Evolutionary conservation across 2,113 vertebrate genomes (phyloP).

Genomic region (Anoura caudifer): DNA sequence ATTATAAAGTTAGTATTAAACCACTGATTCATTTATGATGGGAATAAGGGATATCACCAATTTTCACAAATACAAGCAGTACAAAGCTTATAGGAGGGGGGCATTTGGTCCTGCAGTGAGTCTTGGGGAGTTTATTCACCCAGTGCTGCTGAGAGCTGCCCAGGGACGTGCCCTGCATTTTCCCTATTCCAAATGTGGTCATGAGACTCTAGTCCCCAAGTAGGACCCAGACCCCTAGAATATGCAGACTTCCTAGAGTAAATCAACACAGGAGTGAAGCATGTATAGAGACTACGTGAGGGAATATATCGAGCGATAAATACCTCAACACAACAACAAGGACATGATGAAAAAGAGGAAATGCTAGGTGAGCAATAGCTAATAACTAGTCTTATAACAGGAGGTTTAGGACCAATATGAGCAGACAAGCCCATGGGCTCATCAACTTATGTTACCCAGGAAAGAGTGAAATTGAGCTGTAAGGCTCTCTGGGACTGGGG

Average conservation of each 20-base stretch:
- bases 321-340: neutral
- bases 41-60: neutral
- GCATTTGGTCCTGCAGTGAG: neutral
- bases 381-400: neutral
- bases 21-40: neutral
- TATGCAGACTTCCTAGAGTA: neutral
- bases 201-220: neutral
- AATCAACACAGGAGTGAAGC: neutral
- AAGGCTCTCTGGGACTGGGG: neutral
- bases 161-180: neutral
- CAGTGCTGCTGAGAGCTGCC: neutral
- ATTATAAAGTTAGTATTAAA: slow-evolving; percentile 6
- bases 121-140: neutral
- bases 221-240: neutral
- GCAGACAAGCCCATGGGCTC: neutral
- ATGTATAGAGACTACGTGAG: fast-evolving
- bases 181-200: neutral
- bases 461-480: neutral
- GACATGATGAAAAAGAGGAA: neutral
- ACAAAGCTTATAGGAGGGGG: neutral
- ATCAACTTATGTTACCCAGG: neutral
- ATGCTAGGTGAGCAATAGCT: neutral
- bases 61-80: neutral
- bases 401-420: neutral
- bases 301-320: neutral